phyloP scores from a whole-genome alignment of 2,113 vertebrate species.

The Cygnus buccinator region DNA sequence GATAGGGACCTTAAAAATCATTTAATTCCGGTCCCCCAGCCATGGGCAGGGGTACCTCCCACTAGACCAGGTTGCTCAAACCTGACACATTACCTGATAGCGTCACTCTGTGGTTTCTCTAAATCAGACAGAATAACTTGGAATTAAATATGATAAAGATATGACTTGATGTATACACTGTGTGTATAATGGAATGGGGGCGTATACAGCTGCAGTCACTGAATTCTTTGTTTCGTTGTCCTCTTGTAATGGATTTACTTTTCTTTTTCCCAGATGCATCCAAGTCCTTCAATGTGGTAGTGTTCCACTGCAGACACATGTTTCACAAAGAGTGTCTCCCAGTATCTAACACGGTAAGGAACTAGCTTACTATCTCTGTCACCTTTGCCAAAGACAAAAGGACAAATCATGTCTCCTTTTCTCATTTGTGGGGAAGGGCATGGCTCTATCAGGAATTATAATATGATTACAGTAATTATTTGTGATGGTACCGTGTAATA shows the following conservation, averaged over 20 bases:
- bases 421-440: background rate
- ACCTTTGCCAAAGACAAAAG: background rate
- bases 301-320: slow-evolving; percentile 98
- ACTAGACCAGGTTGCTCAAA: too few relatives aligned
- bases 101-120: background rate
- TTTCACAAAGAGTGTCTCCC: slow-evolving; percentile 98
- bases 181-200: background rate
- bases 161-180: background rate
- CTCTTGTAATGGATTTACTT: background rate
- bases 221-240: background rate
- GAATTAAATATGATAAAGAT: background rate
- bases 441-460: background rate
- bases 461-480: background rate
- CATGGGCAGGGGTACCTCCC: too few relatives aligned
- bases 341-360: slow-evolving; percentile 85
- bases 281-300: slow-evolving; percentile 87
- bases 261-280: slow-evolving; percentile 84
- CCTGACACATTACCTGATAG: background rate
- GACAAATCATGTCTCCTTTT: slow-evolving; percentile 1
- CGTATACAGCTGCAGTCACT: background rate
- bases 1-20: too few relatives aligned
- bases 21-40: too few relatives aligned
- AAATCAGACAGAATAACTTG: background rate
- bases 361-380: background rate
- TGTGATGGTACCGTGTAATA: background rate